Evolutionary conservation across 2,888 invertebrate species (phyloP).

Genomic region (Myathropa florea): DNA sequence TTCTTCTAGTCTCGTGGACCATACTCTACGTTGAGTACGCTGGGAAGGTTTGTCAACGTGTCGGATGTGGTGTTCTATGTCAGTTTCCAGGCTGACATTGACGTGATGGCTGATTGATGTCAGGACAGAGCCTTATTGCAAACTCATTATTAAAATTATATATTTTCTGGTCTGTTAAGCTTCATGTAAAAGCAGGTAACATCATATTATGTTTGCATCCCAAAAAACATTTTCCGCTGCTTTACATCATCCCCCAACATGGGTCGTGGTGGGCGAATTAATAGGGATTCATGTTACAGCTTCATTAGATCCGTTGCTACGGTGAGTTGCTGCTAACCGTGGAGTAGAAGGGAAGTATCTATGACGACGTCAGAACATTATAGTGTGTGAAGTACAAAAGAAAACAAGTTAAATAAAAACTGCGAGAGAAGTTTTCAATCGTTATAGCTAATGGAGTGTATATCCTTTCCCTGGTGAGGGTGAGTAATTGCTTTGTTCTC

Average conservation of each 20-base stretch:
- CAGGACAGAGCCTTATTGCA: constrained; percentile 12
- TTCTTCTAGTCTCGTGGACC: background rate
- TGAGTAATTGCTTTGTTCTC: background rate
- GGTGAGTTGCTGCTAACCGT: constrained; percentile 26
- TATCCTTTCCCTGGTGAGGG: background rate
- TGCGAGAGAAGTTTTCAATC: constrained; percentile 43
- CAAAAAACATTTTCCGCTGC: constrained; percentile 28
- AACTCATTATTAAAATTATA: constrained; percentile 35
- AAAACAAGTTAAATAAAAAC: constrained; percentile 16
- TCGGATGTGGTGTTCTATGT: constrained; percentile 9
- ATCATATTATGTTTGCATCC: constrained; percentile 28
- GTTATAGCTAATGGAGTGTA: constrained; percentile 51
- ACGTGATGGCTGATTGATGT: constrained; percentile 41
- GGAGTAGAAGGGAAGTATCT: background rate
- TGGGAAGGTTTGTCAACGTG: constrained; percentile 17
- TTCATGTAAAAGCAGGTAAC: constrained; percentile 1
- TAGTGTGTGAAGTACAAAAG: background rate
- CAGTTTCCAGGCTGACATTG: background rate
- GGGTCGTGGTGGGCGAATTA: constrained; percentile 25
- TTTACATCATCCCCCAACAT: background rate
- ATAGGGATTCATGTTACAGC: constrained; percentile 61
- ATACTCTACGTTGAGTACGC: background rate
- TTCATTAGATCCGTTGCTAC: constrained; percentile 61
- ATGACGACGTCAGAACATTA: constrained; percentile 36
- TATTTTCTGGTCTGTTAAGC: background rate